Base-by-base conservation (phyloP, 2,113 vertebrate species). In the Anguilla rostrata region DNA sequence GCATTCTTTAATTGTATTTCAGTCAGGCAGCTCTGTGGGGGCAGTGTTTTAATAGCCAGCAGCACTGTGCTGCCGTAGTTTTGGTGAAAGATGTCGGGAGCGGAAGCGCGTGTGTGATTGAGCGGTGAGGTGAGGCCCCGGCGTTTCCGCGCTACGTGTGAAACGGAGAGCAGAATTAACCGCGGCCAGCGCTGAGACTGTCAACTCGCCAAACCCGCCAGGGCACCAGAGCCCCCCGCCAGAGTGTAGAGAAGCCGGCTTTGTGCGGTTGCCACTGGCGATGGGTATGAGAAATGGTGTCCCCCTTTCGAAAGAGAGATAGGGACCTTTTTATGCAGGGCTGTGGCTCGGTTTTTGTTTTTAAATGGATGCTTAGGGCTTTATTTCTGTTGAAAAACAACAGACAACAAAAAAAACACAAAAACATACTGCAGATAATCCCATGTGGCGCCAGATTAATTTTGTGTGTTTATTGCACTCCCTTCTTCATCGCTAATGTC, bases 261-360 rank as follows among this genome's bases (percentile, higher is more conserved):
- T 75, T 75, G 71, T 75, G 71, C 34, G 71, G 71, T 75, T 75
- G 71, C 71, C 29, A 75, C n/a, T 75, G 26, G 71, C n/a, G n/a
- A 75, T 75, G 26, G 71, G 71, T 11, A 34, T 75, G n/a, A 34
- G n/a, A 75, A 75, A 75, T 66, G 60, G 60, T 26, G 22, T 66
- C 60, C 60, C 60, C 9, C 60, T 66, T 66, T 66, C 26, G 60
- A 66, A 66, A 66, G 2, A 66, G 60, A 75, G 71, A 75, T 11
- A 34, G 26, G 34, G 71, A 75, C n/a, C 71, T 75, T 75, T 75
- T 75, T 34, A 34, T 34, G n/a, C 71, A 75, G 60, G 22, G 60
- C 60, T 22, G 3, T 26, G 60, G 60, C 60, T 26, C 26, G 60
- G 5, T 66, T 66, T 5, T 66, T 66, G 60, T 66, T 26, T 66